Base-by-base conservation (phyloP, 2,113 vertebrate genomes). In the Apodemus sylvaticus region DNA sequence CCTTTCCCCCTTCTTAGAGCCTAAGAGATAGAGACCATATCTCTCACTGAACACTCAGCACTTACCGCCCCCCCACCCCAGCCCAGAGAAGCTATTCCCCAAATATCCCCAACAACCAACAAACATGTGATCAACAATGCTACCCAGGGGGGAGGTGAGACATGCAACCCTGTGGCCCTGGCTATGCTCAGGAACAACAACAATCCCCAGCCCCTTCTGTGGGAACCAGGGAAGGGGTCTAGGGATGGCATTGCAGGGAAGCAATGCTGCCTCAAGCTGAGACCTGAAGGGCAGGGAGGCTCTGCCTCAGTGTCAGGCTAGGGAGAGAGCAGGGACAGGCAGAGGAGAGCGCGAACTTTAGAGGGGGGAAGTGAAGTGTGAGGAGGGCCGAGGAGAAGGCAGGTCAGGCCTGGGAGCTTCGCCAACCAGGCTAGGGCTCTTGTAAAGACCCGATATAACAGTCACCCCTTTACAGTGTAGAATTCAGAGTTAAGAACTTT, bases 1-100 rank as follows among this genome's bases (percentile, higher is more conserved):
- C 53, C 45, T 73, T 48, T 34, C n/a, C 90, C 45, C 45, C 45
- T 97, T 77, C 73, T 86, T 90, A 87, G 48, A 85, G n/a, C 68
- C 12, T 83, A 85, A 24, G 58, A 68, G 36, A 39, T 11, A 91
- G 51, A 82, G 76, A 83, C 3, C 20, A 73, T 6, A 62, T 60
- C 64, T 94, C 68, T 82, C 51, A 39, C 39, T 31, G 58, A 89
- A 89, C 58, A 91, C 66, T 26, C 26, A 94, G 79, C 29, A 77
- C 36, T 85, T 77, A 13, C 34, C n/a, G 3, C 45, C 45, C 45
- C n/a, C 39, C 31, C n/a, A 91, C 42, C 66, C 51, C 58, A 76
- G 29, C 20, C 48, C 51, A 92, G 62, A 90, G 42, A 36, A 82
- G n/a, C 74, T 76, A 53, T 8, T 94, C 81, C 58, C 8, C 64